Evolutionary conservation across 2,797 vertebrate species (phyloP).

Genomic region (Premnoplex brunnescens): DNA sequence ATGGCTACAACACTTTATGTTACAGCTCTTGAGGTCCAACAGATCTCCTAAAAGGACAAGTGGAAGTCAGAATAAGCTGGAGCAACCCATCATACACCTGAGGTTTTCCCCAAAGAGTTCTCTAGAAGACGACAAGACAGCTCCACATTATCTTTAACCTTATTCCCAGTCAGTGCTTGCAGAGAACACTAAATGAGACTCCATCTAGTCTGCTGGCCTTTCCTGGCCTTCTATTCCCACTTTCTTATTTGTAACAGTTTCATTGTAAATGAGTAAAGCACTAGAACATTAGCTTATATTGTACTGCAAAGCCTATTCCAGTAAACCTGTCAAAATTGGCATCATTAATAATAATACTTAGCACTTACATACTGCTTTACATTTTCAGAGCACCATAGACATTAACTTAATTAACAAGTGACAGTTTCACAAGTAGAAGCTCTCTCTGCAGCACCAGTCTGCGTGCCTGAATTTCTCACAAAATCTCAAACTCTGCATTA

Average conservation of each 20-base stretch:
- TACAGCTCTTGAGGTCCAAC: neutral
- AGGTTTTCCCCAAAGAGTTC: neutral
- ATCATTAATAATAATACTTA: constrained; percentile 66
- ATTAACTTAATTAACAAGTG: constrained; percentile 69
- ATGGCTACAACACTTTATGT: neutral
- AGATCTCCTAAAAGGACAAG: neutral
- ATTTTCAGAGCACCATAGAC: constrained; percentile 29
- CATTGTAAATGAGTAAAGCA: constrained; percentile 29
- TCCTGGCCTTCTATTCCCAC: constrained; percentile 8
- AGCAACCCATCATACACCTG: neutral
- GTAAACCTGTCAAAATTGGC: constrained; percentile 59
- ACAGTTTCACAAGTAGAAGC: constrained; percentile 60
- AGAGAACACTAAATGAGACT: neutral
- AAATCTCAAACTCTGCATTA: constrained; percentile 39
- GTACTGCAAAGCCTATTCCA: constrained; percentile 49
- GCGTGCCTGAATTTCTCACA: constrained; percentile 11
- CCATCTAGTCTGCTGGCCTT: constrained; percentile 6
- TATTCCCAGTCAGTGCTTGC: neutral
- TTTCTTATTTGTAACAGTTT: constrained; percentile 35
- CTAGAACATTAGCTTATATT: constrained; percentile 46
- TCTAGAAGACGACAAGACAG: neutral
- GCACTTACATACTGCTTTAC: constrained; percentile 50
- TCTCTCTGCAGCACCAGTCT: constrained; percentile 18
- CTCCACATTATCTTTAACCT: neutral
- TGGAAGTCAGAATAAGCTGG: neutral